Conservation (phyloP, 1,140 invertebrate species). For the Drosophila sproati region DNA sequence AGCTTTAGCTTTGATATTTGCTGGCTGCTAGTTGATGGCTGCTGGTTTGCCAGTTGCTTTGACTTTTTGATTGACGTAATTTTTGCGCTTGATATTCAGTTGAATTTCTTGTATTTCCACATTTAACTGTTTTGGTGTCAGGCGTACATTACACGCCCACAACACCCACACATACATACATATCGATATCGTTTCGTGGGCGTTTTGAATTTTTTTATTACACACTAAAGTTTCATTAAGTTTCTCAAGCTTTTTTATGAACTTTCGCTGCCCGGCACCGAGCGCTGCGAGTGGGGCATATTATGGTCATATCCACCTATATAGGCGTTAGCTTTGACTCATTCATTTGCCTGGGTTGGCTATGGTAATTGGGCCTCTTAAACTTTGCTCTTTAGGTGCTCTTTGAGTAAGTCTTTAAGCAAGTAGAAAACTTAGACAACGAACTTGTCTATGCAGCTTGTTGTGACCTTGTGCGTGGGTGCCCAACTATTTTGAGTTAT, state of each 20-base stretch:
- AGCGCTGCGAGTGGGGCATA: constrained; percentile 53
- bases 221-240: constrained; percentile 42
- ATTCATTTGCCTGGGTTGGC: constrained; percentile 53
- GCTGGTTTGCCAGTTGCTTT: constrained; percentile 49
- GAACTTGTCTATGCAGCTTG: constrained; percentile 49
- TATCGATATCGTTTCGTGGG: constrained; percentile 48
- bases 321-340: constrained; percentile 54
- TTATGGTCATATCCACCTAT: constrained; percentile 16
- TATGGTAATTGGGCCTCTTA: constrained; percentile 65
- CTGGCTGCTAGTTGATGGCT: constrained; percentile 43
- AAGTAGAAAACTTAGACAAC: constrained; percentile 61
- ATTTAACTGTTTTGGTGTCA: constrained; percentile 82
- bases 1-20: constrained; percentile 64
- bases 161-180: constrained; percentile 52
- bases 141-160: constrained; percentile 73
- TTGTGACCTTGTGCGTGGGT: constrained; percentile 56
- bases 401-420: constrained; percentile 5
- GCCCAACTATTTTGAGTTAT: constrained; percentile 18
- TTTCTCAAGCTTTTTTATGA: constrained; percentile 56
- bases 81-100: constrained; percentile 81
- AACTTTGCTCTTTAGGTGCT: constrained; percentile 68
- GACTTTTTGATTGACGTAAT: constrained; percentile 80
- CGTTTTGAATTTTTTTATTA: constrained; percentile 48
- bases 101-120: constrained; percentile 83
- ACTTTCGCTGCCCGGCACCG: constrained; percentile 66